Evolutionary conservation across 2,797 vertebrate species (phyloP), one percentile per base, ranked within the genome.

Genomic region (Semaprochilodus insignis): DNA sequence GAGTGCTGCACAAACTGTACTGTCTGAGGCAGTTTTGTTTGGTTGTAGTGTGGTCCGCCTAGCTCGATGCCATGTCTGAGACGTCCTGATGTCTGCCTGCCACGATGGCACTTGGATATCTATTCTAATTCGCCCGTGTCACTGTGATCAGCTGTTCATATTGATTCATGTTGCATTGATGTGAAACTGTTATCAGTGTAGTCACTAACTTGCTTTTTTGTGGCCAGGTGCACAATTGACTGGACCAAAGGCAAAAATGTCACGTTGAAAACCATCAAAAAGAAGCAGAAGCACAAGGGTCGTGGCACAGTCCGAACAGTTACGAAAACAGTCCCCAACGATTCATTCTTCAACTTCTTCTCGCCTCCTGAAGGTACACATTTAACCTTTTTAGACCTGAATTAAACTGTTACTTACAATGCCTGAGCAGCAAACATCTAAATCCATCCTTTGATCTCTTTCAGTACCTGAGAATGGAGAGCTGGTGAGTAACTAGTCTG

Each of bases 291-390:
- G 90, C 98, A 99, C 93, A 99, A 99, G 97, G 98, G 98, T 13
- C 97, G 98, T 0, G 98, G 98, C 82, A 99, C 97, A 36, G 97
- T 99, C 89, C 94, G 97, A 91, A 99, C 97, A 0, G 97, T 99
- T 92, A 99, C 97, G 89, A 99, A 99, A 92, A 99, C 97, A 0
- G 97, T 99, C 89, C 98, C 97, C 70, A 99, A 98, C 63, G 98
- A 99, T 84, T 99, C 98, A 52, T 99, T 99, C 92, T 99, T 99
- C 92, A 99, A 99, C 91, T 99, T 99, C 92, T 99, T 99, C 92
- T 95, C 94, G 81, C 98, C 98, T 27, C 98, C 98, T 89, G 97
- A 99, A 92, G 98, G 98, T 99, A 93, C 2, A 27, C 21, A 73
- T 40, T 74, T 19, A 13, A 17, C 27, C 5, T 34, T 21, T 13